phyloP scores from a whole-genome alignment of 2,888 invertebrate species.

The Leptogaster cylindrica region DNA sequence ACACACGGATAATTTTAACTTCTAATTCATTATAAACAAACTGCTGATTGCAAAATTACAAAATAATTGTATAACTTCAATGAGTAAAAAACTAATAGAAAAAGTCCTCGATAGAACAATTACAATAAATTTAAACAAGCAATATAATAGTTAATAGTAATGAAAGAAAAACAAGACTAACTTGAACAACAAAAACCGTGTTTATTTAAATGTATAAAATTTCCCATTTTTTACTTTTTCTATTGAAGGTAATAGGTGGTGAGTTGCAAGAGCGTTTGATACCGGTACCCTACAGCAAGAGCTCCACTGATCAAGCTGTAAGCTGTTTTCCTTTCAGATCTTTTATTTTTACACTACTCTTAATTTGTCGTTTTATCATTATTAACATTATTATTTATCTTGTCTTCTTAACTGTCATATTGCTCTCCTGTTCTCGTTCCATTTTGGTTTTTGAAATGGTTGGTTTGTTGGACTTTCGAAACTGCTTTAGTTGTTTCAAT shows the following conservation, averaged over 20 bases:
- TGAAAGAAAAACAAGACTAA: conserved; percentile 43
- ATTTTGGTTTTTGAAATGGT: background rate
- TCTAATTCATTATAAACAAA: too few relatives aligned
- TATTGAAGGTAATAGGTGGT: conserved; percentile 99
- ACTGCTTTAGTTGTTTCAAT: conserved; percentile 36
- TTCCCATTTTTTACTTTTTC: conserved; percentile 62
- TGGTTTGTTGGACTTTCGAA: conserved; percentile 34
- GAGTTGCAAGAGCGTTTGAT: conserved; percentile 99
- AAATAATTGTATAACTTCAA: background rate
- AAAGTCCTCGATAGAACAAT: background rate
- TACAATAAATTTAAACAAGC: conserved; percentile 14
- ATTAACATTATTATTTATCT: conserved; percentile 46
- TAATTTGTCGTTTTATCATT: conserved; percentile 46
- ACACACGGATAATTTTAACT: too few relatives aligned
- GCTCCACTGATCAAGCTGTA: conserved; percentile 99
- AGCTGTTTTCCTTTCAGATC: conserved; percentile 74
- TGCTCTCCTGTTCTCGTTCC: background rate
- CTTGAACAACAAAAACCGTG: conserved; percentile 33
- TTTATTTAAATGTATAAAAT: conserved; percentile 43
- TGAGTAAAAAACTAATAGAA: background rate
- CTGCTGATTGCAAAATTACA: too few relatives aligned
- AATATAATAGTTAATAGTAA: conserved; percentile 22
- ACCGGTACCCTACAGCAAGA: conserved; percentile 99
- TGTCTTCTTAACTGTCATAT: conserved; percentile 48
- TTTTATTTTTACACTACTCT: conserved; percentile 57